These are phyloP conservation scores for Tetropium fuscum DNA, from an alignment of 2,888 invertebrate species.

Conservation along the genomic window DNA sequence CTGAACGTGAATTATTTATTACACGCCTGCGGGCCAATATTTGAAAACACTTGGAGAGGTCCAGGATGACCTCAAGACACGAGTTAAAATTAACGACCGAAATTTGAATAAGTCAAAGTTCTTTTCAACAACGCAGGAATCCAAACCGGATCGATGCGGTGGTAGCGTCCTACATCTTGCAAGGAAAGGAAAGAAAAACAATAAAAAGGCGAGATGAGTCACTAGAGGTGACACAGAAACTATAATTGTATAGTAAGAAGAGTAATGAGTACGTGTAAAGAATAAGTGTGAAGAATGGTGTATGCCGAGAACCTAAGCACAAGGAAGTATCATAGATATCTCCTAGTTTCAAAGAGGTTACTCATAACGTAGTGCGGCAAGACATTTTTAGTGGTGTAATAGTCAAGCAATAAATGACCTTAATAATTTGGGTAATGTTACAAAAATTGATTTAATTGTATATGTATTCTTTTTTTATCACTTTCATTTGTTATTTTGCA, in stretches of 20 bases:
- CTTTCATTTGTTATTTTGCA: too few species aligned
- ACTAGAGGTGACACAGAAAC: constrained; percentile 16
- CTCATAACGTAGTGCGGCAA: too few species aligned
- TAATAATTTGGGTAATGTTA: too few species aligned
- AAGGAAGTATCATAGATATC: too few species aligned
- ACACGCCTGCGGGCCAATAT: neutral
- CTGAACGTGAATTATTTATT: neutral
- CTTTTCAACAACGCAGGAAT: constrained; percentile 11
- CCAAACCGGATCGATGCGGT: neutral
- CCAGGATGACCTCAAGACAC: constrained; percentile 16
- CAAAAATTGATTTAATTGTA: too few species aligned
- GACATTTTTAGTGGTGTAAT: too few species aligned
- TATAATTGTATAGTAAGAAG: constrained; percentile 1
- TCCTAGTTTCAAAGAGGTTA: too few species aligned
- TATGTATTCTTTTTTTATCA: too few species aligned
- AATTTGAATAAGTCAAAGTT: constrained; percentile 22
- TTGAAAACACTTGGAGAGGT: constrained; percentile 3
- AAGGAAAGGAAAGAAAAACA: constrained; percentile 14
- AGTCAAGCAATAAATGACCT: too few species aligned
- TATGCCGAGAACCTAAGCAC: too few species aligned
- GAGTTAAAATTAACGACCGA: constrained; percentile 3
- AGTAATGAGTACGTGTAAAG: neutral
- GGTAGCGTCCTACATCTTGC: constrained; percentile 19
- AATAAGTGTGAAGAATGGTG: neutral
- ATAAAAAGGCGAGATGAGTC: constrained; percentile 12